phyloP scores from a whole-genome alignment of 2,113 vertebrate species.

The Thryonomys swinderianus region DNA sequence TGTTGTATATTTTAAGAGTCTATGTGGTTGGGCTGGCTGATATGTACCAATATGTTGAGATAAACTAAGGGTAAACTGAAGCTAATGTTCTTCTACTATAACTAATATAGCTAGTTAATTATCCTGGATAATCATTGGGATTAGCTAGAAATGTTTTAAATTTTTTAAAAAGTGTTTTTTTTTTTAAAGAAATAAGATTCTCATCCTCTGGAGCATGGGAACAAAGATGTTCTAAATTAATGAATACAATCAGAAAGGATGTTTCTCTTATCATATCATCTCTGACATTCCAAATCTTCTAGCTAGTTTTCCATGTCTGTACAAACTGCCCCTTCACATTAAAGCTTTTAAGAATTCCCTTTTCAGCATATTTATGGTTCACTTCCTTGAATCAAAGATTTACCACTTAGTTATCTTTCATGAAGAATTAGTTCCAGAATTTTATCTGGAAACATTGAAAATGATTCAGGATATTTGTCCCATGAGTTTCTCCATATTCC shows the following conservation, averaged over 20 bases:
- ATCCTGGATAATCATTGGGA: background rate
- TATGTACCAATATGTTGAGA: background rate
- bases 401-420: slow-evolving; percentile 84
- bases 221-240: slow-evolving; percentile 69
- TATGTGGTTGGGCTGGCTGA: background rate
- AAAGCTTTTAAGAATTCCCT: slow-evolving; percentile 68
- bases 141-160: slow-evolving; percentile 32
- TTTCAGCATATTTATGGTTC: slow-evolving; percentile 61
- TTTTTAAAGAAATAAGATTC: slow-evolving; percentile 41
- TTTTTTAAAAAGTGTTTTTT: background rate
- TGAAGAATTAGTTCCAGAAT: slow-evolving; percentile 83
- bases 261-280: slow-evolving; percentile 77
- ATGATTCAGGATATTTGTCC: slow-evolving; percentile 55
- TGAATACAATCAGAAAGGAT: slow-evolving; percentile 64
- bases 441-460: slow-evolving; percentile 81
- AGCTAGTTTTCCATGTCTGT: slow-evolving; percentile 67
- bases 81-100: background rate
- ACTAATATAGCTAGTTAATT: background rate
- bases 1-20: background rate
- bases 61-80: background rate
- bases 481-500: slow-evolving; percentile 66
- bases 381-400: slow-evolving; percentile 74
- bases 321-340: slow-evolving; percentile 68
- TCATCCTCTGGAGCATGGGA: slow-evolving; percentile 71
- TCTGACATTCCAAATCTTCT: slow-evolving; percentile 72